Evolutionary conservation across 2,888 invertebrate genomes (phyloP).

Genomic region (Notodonta ziczac): DNA sequence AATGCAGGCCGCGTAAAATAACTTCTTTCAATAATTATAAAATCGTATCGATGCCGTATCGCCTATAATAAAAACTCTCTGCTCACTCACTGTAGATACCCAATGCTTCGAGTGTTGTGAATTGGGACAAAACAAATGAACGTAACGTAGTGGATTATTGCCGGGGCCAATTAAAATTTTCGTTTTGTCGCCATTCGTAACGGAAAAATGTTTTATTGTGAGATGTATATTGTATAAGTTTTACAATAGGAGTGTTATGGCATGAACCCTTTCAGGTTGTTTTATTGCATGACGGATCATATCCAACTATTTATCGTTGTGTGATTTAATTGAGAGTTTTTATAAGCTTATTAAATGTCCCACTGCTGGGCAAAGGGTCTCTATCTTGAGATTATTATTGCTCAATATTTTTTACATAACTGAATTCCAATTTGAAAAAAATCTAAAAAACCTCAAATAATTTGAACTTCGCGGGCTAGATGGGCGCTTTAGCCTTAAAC

Average conservation of each 20-base stretch:
- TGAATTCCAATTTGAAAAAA: too few species aligned
- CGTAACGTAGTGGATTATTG: conserved; percentile 49
- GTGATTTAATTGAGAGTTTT: too few species aligned
- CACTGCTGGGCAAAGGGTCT: too few species aligned
- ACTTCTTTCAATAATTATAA: not conserved
- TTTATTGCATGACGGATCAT: not conserved
- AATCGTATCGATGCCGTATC: not conserved
- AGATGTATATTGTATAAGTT: conserved; percentile 34
- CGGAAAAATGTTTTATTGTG: conserved; percentile 46
- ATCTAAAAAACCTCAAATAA: too few species aligned
- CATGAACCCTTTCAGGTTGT: not conserved
- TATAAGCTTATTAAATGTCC: too few species aligned
- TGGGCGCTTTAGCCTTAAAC: too few species aligned
- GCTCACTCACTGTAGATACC: conserved; percentile 12
- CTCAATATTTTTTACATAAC: too few species aligned
- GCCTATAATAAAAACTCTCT: not conserved
- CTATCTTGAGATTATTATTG: too few species aligned
- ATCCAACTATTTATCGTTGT: too few species aligned
- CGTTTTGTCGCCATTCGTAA: conserved; percentile 37
- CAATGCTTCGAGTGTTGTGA: conserved; percentile 23
- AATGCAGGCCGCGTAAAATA: too few species aligned
- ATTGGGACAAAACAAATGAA: conserved; percentile 58
- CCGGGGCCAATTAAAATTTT: conserved; percentile 59
- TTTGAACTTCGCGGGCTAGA: too few species aligned
- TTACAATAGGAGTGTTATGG: conserved; percentile 12